A percentile compares a stretch with the other conserved stretches of the same genome.
phyloP scores from a whole-genome alignment of 2,797 vertebrate species.

The Dicrostonyx torquatus region DNA sequence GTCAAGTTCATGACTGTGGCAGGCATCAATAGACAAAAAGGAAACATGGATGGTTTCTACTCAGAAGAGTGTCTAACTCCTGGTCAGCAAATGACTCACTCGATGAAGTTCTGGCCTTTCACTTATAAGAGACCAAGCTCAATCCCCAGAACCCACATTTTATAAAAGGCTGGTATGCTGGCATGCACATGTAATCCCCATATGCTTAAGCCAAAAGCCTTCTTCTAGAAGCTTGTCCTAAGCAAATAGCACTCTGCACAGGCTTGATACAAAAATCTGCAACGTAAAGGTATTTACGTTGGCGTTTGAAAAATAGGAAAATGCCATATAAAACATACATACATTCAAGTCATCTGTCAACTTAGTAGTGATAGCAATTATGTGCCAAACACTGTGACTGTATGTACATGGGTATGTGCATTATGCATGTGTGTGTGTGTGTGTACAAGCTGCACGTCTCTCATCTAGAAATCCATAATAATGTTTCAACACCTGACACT shows the following conservation, averaged over 20 bases:
- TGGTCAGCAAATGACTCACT: neutral
- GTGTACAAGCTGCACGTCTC: neutral
- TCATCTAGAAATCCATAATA: neutral
- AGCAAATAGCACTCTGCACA: neutral
- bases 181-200: neutral
- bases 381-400: neutral
- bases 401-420: neutral
- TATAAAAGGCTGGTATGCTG: neutral
- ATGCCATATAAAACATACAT: neutral
- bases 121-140: neutral
- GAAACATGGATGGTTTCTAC: too few relatives aligned
- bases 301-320: neutral
- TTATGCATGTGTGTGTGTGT: neutral
- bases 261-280: neutral
- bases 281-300: neutral
- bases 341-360: neutral
- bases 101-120: neutral
- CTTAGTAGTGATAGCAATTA: neutral
- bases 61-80: too few relatives aligned
- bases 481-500: neutral
- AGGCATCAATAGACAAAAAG: neutral
- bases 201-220: neutral
- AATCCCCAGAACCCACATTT: neutral
- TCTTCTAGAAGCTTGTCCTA: neutral
- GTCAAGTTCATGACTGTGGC: too few relatives aligned